Percentiles rank a stretch among this genome's conserved stretches.
Evolutionary conservation across 2,797 vertebrate genomes (phyloP).

Genomic region (Sphenopsis melanotis): DNA sequence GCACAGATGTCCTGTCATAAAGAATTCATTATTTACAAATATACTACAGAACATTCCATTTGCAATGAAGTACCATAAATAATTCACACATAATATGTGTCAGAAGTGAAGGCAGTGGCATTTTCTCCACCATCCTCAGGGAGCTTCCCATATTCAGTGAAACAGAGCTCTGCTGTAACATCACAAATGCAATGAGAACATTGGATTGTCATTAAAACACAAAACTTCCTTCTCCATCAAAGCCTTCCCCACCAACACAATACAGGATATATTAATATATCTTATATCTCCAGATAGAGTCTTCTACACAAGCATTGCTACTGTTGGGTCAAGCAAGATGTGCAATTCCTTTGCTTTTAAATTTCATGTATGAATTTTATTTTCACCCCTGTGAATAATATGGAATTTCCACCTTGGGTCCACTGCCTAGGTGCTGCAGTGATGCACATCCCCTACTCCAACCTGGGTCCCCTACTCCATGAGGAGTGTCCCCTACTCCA

Average conservation of each 20-base stretch:
- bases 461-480: no score
- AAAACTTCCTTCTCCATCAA: neutral
- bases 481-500: neutral
- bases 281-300: neutral
- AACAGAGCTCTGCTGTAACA: neutral
- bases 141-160: neutral
- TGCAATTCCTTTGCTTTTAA: neutral
- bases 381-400: neutral
- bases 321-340: neutral
- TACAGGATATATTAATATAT: neutral
- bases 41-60: slow-evolving; percentile 10
- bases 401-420: neutral
- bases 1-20: slow-evolving; percentile 9
- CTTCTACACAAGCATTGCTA: neutral
- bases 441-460: neutral
- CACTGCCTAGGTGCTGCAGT: neutral
- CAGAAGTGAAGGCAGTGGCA: neutral
- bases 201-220: neutral
- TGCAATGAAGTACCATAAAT: slow-evolving; percentile 27
- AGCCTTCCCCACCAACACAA: neutral
- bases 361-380: neutral
- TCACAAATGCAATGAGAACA: rapidly evolving
- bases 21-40: slow-evolving; percentile 48
- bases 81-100: neutral
- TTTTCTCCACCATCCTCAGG: neutral